Base-by-base conservation (phyloP, 53 echinoderm and acorn worm genomes). In the Apostichopus leukothele region DNA sequence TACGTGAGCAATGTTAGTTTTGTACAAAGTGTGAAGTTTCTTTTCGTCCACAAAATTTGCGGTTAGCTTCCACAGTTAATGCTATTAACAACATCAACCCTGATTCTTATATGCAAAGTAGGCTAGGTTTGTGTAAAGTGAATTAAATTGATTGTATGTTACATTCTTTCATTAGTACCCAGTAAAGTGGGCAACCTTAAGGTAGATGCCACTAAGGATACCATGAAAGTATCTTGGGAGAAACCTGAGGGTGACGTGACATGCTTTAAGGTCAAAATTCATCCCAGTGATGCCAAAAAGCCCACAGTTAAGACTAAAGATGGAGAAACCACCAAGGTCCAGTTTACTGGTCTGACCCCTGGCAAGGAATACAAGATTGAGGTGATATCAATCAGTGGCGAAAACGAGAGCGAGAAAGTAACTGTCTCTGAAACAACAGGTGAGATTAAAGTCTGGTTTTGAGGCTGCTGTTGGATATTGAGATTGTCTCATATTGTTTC, bases 351-450 rank as follows among this genome's bases (percentile, higher is more conserved):
- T 5, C 91, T 96, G 78, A 88, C 60, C 39, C 92, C 95, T 21
- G 89, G 67, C 74, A 96, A 95, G 92, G 90, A 93, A 76, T 96
- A 96, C 93, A 91, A 93, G 67, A 93, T 96, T 19, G 88, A 89
- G 55, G 84, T 95, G 10, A 55, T 88, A n/a, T 61, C 92, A 16
- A 10, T 93, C 27, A 91, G 93, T 73, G 95, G 93, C 1, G 94
- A 96, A 9, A 52, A 81, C 9, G 96, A 96, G 81, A 92, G 96
- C 57, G 94, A 96, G 75, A 95, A 92, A 73, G 93, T 93, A 12
- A 90, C 93, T 5, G 78, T 91, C 7, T 88, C 92, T 67, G 92
- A 84, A 86, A 92, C 79, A 10, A 96, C 96, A 52, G 92, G 95
- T 95, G 81, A 91, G 94, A 76, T 75, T 3, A 39, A 39, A 39